Evolutionary conservation across 2,797 vertebrate species (phyloP).

Genomic region (Bovichtus diacanthus): DNA sequence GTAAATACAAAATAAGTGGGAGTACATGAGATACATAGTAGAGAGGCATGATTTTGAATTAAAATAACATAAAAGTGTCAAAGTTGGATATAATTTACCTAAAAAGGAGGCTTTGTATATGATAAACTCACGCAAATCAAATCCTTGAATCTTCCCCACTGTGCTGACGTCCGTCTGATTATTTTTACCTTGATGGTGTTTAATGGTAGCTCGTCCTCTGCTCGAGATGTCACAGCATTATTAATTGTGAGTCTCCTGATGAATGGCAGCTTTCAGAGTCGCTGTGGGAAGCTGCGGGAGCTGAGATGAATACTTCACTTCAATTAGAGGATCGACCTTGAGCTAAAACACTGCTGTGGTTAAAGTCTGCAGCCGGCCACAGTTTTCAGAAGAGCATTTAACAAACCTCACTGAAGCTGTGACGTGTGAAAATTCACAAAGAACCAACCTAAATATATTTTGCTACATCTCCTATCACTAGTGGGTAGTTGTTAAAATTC

Average conservation of each 20-base stretch:
- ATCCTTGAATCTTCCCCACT: conserved; percentile 16
- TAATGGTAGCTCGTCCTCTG: conserved; percentile 42
- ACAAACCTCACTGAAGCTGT: not conserved
- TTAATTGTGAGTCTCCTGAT: conserved; percentile 57
- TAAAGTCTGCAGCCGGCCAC: not conserved
- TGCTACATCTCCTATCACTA: no score
- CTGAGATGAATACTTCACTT: not conserved
- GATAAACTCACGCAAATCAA: not conserved
- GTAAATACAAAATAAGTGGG: not conserved
- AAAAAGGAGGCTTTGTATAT: not conserved
- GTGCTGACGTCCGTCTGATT: not conserved
- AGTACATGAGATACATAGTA: not conserved
- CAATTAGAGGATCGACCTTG: conserved; percentile 40
- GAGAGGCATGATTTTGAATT: no score
- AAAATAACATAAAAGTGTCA: no score
- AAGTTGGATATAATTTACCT: not conserved
- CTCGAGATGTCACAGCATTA: conserved; percentile 49
- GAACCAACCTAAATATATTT: no score
- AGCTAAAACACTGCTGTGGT: not conserved
- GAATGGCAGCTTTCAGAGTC: conserved; percentile 46
- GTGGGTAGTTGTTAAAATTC: no score
- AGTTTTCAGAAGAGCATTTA: not conserved
- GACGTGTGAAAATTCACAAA: not conserved
- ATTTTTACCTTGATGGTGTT: conserved; percentile 24
- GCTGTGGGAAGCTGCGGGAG: conserved; percentile 30